phyloP scores from a whole-genome alignment of 2,113 vertebrate species.

The Saccopteryx leptura region DNA sequence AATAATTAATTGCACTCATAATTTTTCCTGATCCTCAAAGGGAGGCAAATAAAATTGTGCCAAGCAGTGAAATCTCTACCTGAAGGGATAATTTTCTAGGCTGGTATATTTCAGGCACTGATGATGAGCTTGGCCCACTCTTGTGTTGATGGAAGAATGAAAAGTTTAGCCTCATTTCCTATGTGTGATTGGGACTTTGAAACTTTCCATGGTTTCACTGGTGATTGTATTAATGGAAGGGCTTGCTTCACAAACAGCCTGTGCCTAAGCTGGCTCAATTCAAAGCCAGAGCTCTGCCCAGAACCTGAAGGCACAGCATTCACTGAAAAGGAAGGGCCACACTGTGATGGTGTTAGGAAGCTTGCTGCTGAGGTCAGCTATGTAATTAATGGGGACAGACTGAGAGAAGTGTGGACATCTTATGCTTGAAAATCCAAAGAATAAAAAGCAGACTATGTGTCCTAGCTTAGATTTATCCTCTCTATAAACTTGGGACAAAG shows the following conservation, averaged over 20 bases:
- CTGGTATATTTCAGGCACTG: background rate
- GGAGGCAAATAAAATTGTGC: slow-evolving; percentile 9
- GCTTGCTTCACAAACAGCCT: background rate
- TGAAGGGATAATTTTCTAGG: background rate
- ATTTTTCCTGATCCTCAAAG: background rate
- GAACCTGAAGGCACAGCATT: background rate
- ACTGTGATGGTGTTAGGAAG: background rate
- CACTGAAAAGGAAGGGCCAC: background rate
- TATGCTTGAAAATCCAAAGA: background rate
- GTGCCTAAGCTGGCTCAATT: background rate
- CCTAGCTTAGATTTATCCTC: background rate
- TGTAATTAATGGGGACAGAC: background rate
- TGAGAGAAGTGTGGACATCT: background rate
- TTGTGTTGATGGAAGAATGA: background rate
- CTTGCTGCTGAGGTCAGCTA: background rate
- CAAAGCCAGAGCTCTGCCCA: background rate
- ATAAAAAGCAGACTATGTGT: background rate
- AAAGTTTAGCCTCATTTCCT: slow-evolving; percentile 39
- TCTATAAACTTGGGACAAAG: background rate
- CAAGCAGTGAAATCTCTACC: background rate
- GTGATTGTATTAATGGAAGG: background rate
- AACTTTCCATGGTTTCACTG: slow-evolving; percentile 28
- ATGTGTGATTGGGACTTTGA: background rate
- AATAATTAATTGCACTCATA: background rate
- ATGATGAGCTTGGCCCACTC: background rate